phyloP scores from a whole-genome alignment of 2,113 vertebrate genomes.

The Pseudorectes ferrugineus region DNA sequence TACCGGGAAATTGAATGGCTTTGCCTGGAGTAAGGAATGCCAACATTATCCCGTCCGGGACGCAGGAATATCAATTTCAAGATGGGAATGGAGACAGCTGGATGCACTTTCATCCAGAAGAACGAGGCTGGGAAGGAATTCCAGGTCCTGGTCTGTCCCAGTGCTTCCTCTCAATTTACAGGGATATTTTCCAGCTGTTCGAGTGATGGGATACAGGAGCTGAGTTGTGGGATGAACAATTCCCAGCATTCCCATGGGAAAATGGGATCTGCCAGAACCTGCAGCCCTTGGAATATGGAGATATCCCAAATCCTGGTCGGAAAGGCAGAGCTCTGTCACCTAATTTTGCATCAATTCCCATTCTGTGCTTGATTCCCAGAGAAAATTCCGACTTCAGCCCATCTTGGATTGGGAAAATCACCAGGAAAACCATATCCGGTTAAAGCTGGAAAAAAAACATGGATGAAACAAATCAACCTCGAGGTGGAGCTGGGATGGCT shows the following conservation, averaged over 20 bases:
- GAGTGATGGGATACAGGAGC: not conserved
- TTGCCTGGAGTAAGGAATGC: not conserved
- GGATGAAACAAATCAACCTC: not conserved
- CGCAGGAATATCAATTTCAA: not conserved
- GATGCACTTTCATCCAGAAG: not conserved
- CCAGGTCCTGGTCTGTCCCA: not conserved
- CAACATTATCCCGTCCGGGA: not conserved
- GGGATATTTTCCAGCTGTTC: not conserved
- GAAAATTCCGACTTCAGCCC: not conserved
- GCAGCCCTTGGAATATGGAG: not conserved
- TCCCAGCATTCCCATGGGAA: not conserved
- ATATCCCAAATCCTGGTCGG: not conserved
- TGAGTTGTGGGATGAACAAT: not conserved
- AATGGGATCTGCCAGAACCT: not conserved
- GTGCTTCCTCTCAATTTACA: not conserved
- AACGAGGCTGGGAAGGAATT: not conserved
- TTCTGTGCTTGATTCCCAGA: not conserved
- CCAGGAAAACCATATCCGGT: not conserved
- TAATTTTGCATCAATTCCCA: no score
- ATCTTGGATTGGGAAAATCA: not conserved
- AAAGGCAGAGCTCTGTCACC: not conserved
- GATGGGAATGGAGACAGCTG: not conserved
- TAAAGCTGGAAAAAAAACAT: not conserved
- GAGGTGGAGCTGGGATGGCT: not conserved
- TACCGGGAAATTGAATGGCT: not conserved